Base-by-base conservation (phyloP, 2,797 vertebrate genomes). In the Sebastes iracundus region DNA sequence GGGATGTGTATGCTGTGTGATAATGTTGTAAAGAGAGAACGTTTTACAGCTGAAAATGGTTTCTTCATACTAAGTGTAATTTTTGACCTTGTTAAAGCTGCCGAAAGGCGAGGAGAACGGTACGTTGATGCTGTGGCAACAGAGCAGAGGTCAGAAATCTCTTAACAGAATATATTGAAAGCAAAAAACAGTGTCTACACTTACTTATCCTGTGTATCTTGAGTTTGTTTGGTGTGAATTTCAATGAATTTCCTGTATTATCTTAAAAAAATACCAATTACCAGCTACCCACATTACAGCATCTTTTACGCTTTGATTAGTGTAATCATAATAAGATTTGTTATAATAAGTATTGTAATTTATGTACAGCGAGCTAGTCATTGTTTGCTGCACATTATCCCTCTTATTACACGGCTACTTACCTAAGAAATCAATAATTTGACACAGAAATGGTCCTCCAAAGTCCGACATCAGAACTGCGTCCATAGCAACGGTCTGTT, bases 71-170 rank as follows among this genome's bases (percentile, higher is more conserved):
- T 20, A 5, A 22, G 8, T 25, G 22, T 70, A 46, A 16, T 22
- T n/a, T 55, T 22, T 75, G 58, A 75, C 30, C 38, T 58, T 75
- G 59, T 83, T 52, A 64, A 67, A 67, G 35, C 6, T 1, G n/a
- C 56, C 2, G 9, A 35, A 67, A 62, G 28, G 22, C 0, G 0
- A 65, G 33, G 33, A 66, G 32, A 33, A 27, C 13, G 18, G 12
- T 7, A 64, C 55, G 27, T 33, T 58, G 73, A 55, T 77, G 69
- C 64, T 14, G 52, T 46, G 55, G 77, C 20, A 70, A 83, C 70
- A 52, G 49, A 78, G 46, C 46, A 49, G 18, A 49, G 46, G 46
- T 49, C 46, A 49, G 18, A 49, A 49, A 49, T 49, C 46, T 49
- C 46, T 18, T 49, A 49, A 49, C 7, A 49, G 46, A 49, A 73